Base-by-base conservation (phyloP, 2,888 invertebrate genomes). In the Catonia carolina region DNA sequence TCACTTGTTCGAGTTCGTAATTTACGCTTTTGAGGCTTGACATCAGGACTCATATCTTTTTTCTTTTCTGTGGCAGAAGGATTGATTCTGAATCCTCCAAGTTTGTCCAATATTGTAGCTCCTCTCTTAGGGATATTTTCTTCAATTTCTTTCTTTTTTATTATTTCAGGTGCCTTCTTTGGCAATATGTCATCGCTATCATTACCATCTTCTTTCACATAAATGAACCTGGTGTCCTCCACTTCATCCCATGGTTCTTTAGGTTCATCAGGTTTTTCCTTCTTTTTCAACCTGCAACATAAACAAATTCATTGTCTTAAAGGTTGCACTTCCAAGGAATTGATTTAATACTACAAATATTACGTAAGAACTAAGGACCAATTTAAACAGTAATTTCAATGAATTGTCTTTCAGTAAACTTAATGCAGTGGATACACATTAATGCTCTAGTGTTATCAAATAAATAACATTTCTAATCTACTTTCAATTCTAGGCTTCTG, bases 231-330 rank as follows among this genome's bases (percentile, higher is more conserved):
- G 56, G 73, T 73, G 31, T 72, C 72, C 27, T 73, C 73, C 4
- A 72, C 60, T 14, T 74, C 74, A 49, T 73, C 66, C 66, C 67
- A 68, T 7, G 66, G 64, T 60, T 65, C 68, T 58, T 65, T 73
- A 70, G 75, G 76, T 68, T 63, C 79, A 77, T 45, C 81, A 77
- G 54, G 72, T 73, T 64, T 70, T 60, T 66, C 78, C 77, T 31
- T 75, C 73, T 82, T 83, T 71, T 82, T 81, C 48, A 80, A 78
- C 63, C 83, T 80, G 64, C 59, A 67, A 65, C 55, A 36, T 51
- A 62, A 59, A 47, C 58, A 35, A 39, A n/a, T n/a, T n/a, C n/a
- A n/a, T n/a, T n/a, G n/a, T n/a, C n/a, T n/a, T n/a, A n/a, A n/a
- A n/a, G n/a, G n/a, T n/a, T n/a, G n/a, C n/a, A n/a, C n/a, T n/a